Evolutionary conservation across 1,140 invertebrate species (phyloP), one percentile per base, ranked within the genome.

Genomic region (Phortica variegata): DNA sequence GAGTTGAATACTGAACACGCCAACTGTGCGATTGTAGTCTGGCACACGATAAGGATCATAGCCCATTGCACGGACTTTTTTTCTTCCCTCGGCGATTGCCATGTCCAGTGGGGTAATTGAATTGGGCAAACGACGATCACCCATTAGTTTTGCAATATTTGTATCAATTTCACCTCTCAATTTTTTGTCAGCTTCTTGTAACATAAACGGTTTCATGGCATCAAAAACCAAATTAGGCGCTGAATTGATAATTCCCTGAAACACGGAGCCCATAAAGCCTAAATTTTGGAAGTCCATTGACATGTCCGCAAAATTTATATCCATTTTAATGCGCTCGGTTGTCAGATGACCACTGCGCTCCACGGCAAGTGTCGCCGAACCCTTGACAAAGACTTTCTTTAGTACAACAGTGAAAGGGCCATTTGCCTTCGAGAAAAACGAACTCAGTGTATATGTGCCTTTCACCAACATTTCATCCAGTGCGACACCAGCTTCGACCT

Each of bases 41-140:
- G 83, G 79, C 1, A 89, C 54, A 61, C 81, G 79, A 54, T 84
- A 88, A 0, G 90, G 90, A 77, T 92, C 90, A 50, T 84, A 84
- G 6, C 83, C 81, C 76, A 84, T 83, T 29, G 83, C 76, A 8
- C 83, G 81, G 2, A 92, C 85, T 58, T 85, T 83, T 55, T 85
- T 86, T 8, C 90, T 79, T 1, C 80, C 81, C 60, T 89, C 85
- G 3, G 85, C 83, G 29, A 92, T 82, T 8, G 87, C 83, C 81
- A 90, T 88, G 58, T 93, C 90, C 36, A 92, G 79, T 0, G 90
- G 90, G 7, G 88, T 86, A 55, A 92, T 89, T 0, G 90, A 92
- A 73, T 92, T 92, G 0, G 89, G 88, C 59, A 92, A 88, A 34
- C 82, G 84, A 59, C 87, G 82, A 32, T 83, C 81, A 0, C 80